Conservation (phyloP, 2,888 invertebrate genomes). For the Polyploca ridens region DNA sequence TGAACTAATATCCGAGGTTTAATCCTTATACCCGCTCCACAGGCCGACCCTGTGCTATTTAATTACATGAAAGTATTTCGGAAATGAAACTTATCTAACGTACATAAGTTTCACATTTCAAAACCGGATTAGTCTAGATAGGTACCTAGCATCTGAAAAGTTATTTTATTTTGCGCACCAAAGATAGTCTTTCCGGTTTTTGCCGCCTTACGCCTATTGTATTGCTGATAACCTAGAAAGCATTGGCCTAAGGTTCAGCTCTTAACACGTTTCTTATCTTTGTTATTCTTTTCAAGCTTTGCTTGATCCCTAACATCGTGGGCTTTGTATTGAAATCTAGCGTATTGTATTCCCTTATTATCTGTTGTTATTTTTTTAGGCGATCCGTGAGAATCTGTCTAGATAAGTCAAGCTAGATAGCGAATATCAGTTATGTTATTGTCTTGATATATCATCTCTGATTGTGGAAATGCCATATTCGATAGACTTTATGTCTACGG, state of each 20-base stretch:
- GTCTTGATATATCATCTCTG: too few species aligned
- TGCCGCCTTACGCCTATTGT: not conserved
- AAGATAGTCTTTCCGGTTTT: not conserved
- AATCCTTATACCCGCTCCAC: constrained; percentile 15
- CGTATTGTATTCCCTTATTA: too few species aligned
- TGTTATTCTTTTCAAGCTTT: not conserved
- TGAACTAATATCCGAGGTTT: constrained; percentile 17
- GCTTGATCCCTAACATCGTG: not conserved
- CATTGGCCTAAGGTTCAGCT: not conserved
- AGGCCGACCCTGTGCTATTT: not conserved
- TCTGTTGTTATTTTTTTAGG: too few species aligned
- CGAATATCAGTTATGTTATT: too few species aligned
- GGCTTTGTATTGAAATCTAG: too few species aligned
- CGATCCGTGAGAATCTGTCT: too few species aligned
- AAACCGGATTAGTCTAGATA: too few species aligned
- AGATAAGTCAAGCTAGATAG: too few species aligned
- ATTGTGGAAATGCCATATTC: too few species aligned
- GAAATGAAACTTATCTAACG: not conserved
- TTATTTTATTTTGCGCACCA: not conserved
- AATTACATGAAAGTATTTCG: not conserved
- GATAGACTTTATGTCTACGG: too few species aligned
- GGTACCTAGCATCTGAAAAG: not conserved
- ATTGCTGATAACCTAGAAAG: not conserved
- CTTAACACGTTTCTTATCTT: constrained; percentile 1
- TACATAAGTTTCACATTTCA: too few species aligned